Evolutionary conservation across 2,797 vertebrate genomes (phyloP).

Genomic region (Merluccius polli): DNA sequence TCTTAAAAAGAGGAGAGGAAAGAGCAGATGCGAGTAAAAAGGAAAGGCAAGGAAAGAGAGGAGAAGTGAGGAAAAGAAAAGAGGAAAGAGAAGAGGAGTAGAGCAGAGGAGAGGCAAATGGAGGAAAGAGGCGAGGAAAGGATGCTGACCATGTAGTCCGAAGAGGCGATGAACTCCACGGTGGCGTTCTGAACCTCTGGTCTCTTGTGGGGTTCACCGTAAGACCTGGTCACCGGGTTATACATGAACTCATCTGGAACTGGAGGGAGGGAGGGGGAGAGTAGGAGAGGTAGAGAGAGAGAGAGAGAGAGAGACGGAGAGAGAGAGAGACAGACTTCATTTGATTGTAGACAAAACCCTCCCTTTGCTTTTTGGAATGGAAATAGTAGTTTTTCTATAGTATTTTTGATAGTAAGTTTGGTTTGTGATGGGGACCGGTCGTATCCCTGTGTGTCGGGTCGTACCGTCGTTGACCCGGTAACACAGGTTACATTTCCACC

Average conservation of each 20-base stretch:
- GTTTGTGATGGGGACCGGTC: neutral
- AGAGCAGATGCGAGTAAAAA: neutral
- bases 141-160: slow-evolving; percentile 93
- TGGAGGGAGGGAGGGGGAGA: slow-evolving; percentile 39
- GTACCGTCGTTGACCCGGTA: slow-evolving; percentile 94
- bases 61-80: no score
- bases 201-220: slow-evolving; percentile 93
- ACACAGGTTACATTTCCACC: slow-evolving; percentile 98
- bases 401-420: neutral
- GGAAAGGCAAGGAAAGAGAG: neutral
- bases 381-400: no score
- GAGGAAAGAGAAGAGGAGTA: neutral
- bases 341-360: neutral
- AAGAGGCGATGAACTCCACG: slow-evolving; percentile 96
- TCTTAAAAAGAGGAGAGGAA: neutral
- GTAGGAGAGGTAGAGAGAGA: neutral
- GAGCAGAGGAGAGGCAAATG: neutral
- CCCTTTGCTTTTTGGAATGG: no score
- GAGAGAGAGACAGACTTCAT: no score
- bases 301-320: no score
- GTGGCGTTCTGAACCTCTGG: slow-evolving; percentile 97
- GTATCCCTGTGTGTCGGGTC: slow-evolving; percentile 17
- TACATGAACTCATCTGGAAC: slow-evolving; percentile 99
- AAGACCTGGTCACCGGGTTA: slow-evolving; percentile 92
- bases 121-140: slow-evolving; percentile 86